Evolutionary conservation across 2,888 invertebrate genomes (phyloP), one percentile per base, ranked within the genome.

Genomic region (Zele albiditarsus): DNA sequence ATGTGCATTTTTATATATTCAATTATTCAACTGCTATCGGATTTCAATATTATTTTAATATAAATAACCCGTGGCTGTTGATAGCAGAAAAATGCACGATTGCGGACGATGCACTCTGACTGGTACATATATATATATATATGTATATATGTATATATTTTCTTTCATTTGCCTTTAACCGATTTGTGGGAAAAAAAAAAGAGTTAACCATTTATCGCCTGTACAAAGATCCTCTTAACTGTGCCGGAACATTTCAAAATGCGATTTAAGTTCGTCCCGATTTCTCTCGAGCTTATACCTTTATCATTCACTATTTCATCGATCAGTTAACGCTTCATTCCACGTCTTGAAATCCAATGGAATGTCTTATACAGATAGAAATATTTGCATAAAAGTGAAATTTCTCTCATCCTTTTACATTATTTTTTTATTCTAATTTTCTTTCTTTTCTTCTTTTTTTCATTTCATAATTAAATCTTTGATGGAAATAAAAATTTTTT

Each of bases 11-110:
- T 20, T 53, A 53, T 14, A 12, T 49, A 49, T 33, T 80, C 77
- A 78, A 79, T 79, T 77, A 77, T 71, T 70, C 67, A 53, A 20
- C 53, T 8, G 38, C 33, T 69, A 67, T 57, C 20, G 74, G 68
- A 78, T 77, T 72, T 77, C 78, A 75, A 79, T 78, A 77, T 76
- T 66, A 78, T 76, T 80, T 80, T 78, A 78, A 78, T 80, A 78
- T 73, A 79, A 80, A 80, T 76, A 78, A 53, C 20, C 66, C 65
- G 57, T 20, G 65, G 53, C 75, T 76, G 76, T 57, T 79, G 77
- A 79, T 82, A 79, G 76, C 80, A 77, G 77, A 62, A 74, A 28
- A 73, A 25, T 53, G 57, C 68, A 70, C 53, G 20, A 53, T 53
- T 53, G 53, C n/a, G 53, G 20, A 20, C 53, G 20, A 53, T 53